Conservation (phyloP, 2,888 invertebrate species). For the Koerneria pararmatus region DNA sequence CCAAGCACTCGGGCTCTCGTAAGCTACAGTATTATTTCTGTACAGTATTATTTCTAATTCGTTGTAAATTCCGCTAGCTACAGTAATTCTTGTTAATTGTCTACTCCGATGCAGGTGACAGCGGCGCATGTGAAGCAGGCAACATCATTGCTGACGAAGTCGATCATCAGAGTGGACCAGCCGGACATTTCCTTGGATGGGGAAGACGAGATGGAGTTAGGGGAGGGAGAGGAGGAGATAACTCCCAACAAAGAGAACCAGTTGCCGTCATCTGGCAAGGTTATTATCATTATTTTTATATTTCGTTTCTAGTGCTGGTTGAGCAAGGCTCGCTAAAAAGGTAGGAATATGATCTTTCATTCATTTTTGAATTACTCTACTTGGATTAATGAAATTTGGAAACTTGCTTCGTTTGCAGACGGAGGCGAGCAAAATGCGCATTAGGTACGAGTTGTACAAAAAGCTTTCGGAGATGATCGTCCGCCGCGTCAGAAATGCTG, state of each 20-base stretch:
- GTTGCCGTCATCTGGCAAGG: neutral
- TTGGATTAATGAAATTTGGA: too few relatives aligned
- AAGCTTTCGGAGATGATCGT: conserved; percentile 84
- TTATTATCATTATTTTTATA: conserved; percentile 8
- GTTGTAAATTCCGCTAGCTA: too few relatives aligned
- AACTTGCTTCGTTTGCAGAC: too few relatives aligned
- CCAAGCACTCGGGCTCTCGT: too few relatives aligned
- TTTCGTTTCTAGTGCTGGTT: neutral
- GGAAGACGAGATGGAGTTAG: conserved; percentile 29
- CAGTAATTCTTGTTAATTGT: too few relatives aligned
- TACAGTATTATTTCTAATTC: too few relatives aligned
- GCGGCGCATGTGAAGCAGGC: conserved; percentile 86
- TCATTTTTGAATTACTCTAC: too few relatives aligned
- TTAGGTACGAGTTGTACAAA: conserved; percentile 91
- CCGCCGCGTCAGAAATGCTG: conserved; percentile 80
- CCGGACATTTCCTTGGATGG: conserved; percentile 91
- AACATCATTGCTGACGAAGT: conserved; percentile 72
- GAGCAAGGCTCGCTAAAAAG: too few relatives aligned
- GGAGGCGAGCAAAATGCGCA: conserved; percentile 59
- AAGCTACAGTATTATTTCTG: too few relatives aligned
- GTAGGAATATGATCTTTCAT: too few relatives aligned
- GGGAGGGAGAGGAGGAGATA: conserved; percentile 28
- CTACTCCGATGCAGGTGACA: conserved; percentile 68
- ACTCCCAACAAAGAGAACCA: conserved; percentile 29
- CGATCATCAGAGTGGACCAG: conserved; percentile 77